phyloP scores from a whole-genome alignment of 2,888 invertebrate species.

The Linyphia triangularis region DNA sequence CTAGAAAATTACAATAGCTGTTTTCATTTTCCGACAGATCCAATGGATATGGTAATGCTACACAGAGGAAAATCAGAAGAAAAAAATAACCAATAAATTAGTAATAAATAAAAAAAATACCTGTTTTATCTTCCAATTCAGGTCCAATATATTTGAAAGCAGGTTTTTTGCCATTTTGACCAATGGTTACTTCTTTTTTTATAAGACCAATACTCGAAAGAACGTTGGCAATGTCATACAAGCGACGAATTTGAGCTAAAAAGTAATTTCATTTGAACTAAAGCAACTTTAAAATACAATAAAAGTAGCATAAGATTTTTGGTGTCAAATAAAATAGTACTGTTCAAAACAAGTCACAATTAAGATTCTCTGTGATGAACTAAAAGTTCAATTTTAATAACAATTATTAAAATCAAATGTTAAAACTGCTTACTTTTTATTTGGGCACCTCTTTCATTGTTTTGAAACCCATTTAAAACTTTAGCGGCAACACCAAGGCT shows the following conservation, averaged over 20 bases:
- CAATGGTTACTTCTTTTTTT: conserved; percentile 84
- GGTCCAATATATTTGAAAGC: conserved; percentile 85
- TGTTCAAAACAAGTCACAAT: not conserved
- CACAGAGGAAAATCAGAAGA: not conserved
- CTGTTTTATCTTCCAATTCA: conserved; percentile 77
- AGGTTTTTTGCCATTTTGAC: conserved; percentile 84
- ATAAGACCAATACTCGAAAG: conserved; percentile 87
- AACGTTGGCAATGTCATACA: conserved; percentile 89
- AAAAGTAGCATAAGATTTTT: not conserved
- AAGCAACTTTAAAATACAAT: too few relatives aligned
- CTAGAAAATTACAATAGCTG: too few relatives aligned
- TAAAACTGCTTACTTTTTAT: conserved; percentile 80
- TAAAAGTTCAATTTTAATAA: not conserved
- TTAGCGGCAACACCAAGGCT: conserved; percentile 86
- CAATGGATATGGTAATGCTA: not conserved
- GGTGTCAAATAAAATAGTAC: not conserved
- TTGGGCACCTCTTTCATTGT: conserved; percentile 81
- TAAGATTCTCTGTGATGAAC: not conserved
- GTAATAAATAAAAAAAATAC: not conserved
- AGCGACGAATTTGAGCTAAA: conserved; percentile 86
- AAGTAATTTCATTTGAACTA: conserved; percentile 75
- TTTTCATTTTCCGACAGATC: too few relatives aligned
- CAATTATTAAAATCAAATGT: not conserved
- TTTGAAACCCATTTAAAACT: conserved; percentile 83
- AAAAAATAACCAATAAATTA: not conserved